A percentile compares a stretch with the other conserved stretches of the same genome.
Evolutionary conservation across 92 coral and sea anemone species (phyloP).

Genomic region (Metridium senile): DNA sequence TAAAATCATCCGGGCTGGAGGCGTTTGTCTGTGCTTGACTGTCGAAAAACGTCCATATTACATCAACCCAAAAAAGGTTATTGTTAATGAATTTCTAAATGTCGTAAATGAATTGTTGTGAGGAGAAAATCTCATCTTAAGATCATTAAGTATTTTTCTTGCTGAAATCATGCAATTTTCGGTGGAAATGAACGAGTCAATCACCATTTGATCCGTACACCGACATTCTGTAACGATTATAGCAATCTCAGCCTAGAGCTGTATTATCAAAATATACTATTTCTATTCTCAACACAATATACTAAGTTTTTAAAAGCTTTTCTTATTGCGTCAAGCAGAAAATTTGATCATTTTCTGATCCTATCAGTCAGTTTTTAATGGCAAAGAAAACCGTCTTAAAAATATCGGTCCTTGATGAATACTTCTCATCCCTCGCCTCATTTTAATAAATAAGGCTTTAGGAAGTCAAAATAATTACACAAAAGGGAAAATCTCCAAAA

Average conservation of each 20-base stretch:
- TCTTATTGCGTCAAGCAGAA: neutral
- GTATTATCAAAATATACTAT: neutral
- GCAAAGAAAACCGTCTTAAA: neutral
- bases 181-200: neutral
- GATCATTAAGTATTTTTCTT: neutral
- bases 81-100: neutral
- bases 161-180: neutral
- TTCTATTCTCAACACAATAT: neutral
- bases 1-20: neutral
- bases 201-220: neutral
- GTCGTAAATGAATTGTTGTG: neutral
- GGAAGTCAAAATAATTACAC: conserved; percentile 10
- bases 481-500: neutral
- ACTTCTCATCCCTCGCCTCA: neutral
- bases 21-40: neutral
- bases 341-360: neutral
- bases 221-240: neutral
- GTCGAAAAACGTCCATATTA: neutral
- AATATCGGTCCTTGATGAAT: neutral
- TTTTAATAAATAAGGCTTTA: conserved; percentile 11
- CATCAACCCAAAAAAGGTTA: neutral
- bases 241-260: neutral
- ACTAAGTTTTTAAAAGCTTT: conserved; percentile 1
- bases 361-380: conserved; percentile 4
- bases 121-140: neutral